Base-by-base conservation (phyloP, 1,140 invertebrate species). In the Drosophila sechellia region DNA sequence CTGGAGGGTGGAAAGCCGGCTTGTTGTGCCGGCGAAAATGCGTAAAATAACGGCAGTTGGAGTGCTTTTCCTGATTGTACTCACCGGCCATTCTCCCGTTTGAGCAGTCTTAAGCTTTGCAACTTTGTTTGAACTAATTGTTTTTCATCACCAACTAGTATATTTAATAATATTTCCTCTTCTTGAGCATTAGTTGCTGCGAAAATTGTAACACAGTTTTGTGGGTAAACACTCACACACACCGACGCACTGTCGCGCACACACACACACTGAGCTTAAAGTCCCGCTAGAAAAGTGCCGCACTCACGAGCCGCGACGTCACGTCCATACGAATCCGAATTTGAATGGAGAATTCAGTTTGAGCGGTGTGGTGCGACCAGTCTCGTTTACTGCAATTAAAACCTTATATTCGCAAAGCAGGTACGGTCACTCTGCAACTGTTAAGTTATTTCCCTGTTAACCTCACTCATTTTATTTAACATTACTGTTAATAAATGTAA, bases 21-120 rank as follows among this genome's bases (percentile, higher is more conserved):
- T 86, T 86, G 81, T 86, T 86, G 68, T 86, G 79, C 81, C 81
- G 81, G 81, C 81, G 61, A 86, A 86, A 52, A 65, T 84, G 76
- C 71, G 52, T 43, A 46, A 69, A 83, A 77, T 76, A 77, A 68
- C 72, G 63, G 13, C 20, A 66, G 50, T 58, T 54, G 60, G 46
- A 68, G 66, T 68, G 63, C 63, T 46, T 54, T 27, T 61, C 40
- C 56, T 35, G 22, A 37, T 61, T 76, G 58, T 50, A 81, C 81
- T 86, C 65, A 85, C 81, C 81, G 68, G 81, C 56, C 39, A 54
- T 53, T 57, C 48, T 52, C 35, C 34, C 46, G 39, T 74, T 22
- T 68, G 50, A 35, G 48, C 39, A 13, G 48, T 49, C 54, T 12
- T 58, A 35, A 15, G 39, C 15, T 17, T 31, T 35, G 5, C n/a